Conservation (phyloP, 2,797 vertebrate species). For the Tokudaia tokunoshimensis region DNA sequence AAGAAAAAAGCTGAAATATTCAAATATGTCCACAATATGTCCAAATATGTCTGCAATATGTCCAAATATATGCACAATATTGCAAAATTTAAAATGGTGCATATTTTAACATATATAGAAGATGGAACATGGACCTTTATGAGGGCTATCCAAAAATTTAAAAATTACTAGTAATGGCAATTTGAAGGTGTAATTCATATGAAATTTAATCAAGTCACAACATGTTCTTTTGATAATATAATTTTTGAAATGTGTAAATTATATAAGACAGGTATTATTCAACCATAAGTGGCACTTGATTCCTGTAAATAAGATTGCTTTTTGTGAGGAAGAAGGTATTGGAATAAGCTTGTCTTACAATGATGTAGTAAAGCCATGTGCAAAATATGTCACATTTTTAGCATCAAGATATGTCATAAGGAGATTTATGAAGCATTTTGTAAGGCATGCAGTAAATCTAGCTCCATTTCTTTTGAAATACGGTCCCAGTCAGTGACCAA, state of each 20-base stretch:
- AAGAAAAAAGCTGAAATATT: conserved; percentile 89
- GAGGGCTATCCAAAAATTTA: conserved; percentile 74
- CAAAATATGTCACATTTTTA: conserved; percentile 38
- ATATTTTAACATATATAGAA: conserved; percentile 88
- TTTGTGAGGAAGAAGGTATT: background rate
- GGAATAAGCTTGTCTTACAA: conserved; percentile 50
- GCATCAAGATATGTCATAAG: conserved; percentile 52
- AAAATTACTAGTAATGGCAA: conserved; percentile 60
- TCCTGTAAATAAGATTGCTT: conserved; percentile 45
- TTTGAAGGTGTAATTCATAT: conserved; percentile 74
- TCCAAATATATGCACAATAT: conserved; percentile 90
- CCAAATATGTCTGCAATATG: conserved; percentile 91
- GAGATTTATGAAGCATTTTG: conserved; percentile 40
- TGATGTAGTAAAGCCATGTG: background rate
- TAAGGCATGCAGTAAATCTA: conserved; percentile 56
- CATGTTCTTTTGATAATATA: conserved; percentile 59
- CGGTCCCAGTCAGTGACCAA: conserved; percentile 61
- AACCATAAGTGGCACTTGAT: conserved; percentile 20
- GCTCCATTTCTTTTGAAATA: conserved; percentile 43
- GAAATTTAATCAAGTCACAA: conserved; percentile 65
- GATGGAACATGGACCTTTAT: conserved; percentile 81
- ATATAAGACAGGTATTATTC: conserved; percentile 56
- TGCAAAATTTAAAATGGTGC: conserved; percentile 86
- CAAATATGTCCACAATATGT: conserved; percentile 91
- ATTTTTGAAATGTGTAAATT: conserved; percentile 61